A percentile compares a stretch with the other conserved stretches of the same genome.
Conservation (phyloP, 92 coral and sea anemone species). For the Phymanthus crucifer region DNA sequence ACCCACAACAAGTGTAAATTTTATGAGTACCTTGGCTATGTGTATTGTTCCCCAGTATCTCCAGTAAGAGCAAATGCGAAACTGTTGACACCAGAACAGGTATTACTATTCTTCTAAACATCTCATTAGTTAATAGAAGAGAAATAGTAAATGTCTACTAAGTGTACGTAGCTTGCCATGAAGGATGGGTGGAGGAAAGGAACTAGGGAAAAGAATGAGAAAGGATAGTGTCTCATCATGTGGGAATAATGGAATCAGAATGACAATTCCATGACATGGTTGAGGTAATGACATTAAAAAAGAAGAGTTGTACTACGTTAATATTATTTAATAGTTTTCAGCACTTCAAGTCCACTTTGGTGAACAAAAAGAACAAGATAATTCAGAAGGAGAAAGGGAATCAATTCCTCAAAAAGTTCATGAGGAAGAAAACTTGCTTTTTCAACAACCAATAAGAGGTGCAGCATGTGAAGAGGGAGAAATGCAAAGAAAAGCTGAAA, state of each 20-base stretch:
- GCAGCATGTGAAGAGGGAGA: slow-evolving; percentile 3
- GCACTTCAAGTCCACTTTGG: slow-evolving; percentile 55
- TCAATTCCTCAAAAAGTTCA: not conserved
- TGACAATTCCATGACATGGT: no score
- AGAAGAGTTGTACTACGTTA: not conserved
- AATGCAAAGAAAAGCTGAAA: not conserved
- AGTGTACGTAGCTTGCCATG: no score
- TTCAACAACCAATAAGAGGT: not conserved
- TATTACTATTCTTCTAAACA: not conserved
- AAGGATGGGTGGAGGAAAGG: no score
- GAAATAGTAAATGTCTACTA: no score
- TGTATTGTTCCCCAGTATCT: slow-evolving; percentile 67
- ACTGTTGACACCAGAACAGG: slow-evolving; percentile 70
- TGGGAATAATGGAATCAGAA: no score
- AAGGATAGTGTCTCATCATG: no score
- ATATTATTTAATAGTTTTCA: slow-evolving; percentile 50
- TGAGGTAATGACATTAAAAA: no score
- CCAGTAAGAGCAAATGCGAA: slow-evolving; percentile 66
- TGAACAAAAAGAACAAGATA: slow-evolving; percentile 19
- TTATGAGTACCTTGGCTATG: slow-evolving; percentile 88
- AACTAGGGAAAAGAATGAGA: no score
- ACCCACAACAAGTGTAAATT: slow-evolving; percentile 83
- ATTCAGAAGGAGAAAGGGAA: not conserved
- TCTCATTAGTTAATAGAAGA: not conserved
- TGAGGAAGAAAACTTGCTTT: not conserved